A percentile compares a stretch with the other conserved stretches of the same genome.
Evolutionary conservation across 2,113 vertebrate genomes (phyloP).

Genomic region (Cynoglossus semilaevis): DNA sequence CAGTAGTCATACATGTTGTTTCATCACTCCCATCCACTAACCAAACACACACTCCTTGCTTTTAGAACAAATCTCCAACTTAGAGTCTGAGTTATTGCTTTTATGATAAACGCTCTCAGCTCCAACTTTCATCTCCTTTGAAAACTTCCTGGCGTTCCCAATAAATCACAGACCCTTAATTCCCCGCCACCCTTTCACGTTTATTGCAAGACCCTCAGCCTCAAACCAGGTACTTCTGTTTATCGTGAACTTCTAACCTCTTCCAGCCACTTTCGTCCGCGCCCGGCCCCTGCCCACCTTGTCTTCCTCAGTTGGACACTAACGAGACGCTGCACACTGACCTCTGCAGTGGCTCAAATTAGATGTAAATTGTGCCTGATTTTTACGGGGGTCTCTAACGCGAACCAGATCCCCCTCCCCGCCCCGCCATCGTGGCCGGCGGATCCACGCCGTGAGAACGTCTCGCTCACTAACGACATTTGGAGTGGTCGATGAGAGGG

Average conservation of each 20-base stretch:
- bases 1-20: slow-evolving; percentile 54
- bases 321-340: slow-evolving; percentile 68
- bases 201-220: slow-evolving; percentile 21
- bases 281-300: slow-evolving; percentile 15
- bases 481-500: slow-evolving; percentile 88
- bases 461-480: slow-evolving; percentile 82
- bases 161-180: slow-evolving; percentile 31
- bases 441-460: slow-evolving; percentile 85
- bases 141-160: slow-evolving; percentile 31
- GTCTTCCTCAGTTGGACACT: slow-evolving; percentile 52
- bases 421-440: slow-evolving; percentile 39
- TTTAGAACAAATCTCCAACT: slow-evolving; percentile 53
- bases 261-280: slow-evolving; percentile 35
- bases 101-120: slow-evolving; percentile 38
- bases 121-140: slow-evolving; percentile 24
- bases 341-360: slow-evolving; percentile 69
- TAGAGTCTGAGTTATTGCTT: slow-evolving; percentile 52
- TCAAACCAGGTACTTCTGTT: slow-evolving; percentile 25
- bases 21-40: slow-evolving; percentile 54
- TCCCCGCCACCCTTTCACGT: slow-evolving; percentile 1
- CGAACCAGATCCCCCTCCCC: slow-evolving; percentile 77
- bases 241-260: slow-evolving; percentile 54
- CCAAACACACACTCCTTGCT: slow-evolving; percentile 47
- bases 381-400: slow-evolving; percentile 79
- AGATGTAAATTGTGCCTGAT: slow-evolving; percentile 76